phyloP scores from a whole-genome alignment of 2,888 invertebrate species.

The Pammene aurita region DNA sequence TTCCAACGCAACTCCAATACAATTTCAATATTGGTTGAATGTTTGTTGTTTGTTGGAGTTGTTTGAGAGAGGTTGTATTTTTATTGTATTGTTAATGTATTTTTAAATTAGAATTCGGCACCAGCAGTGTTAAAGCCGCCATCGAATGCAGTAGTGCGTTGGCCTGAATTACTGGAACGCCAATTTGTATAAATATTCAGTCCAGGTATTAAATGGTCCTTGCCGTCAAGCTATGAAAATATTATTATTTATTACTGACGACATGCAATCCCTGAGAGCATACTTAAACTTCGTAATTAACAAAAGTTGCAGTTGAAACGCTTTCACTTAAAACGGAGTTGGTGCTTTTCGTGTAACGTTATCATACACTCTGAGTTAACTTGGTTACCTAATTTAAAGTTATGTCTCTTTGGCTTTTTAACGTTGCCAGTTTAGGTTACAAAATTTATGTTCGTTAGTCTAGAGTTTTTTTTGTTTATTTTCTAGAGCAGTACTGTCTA shows the following conservation, averaged over 20 bases:
- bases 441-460: not conserved
- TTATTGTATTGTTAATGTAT: too few relatives aligned
- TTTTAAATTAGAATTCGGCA: too few relatives aligned
- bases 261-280: constrained; percentile 36
- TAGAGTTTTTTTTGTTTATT: not conserved
- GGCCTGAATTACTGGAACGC: too few relatives aligned
- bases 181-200: too few relatives aligned
- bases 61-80: too few relatives aligned
- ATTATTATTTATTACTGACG: constrained; percentile 16
- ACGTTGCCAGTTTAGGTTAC: not conserved
- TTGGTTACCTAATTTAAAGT: constrained; percentile 31
- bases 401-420: constrained; percentile 25
- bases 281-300: constrained; percentile 35
- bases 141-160: too few relatives aligned
- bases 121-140: too few relatives aligned
- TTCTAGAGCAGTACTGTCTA: not conserved
- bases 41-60: too few relatives aligned
- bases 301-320: constrained; percentile 38
- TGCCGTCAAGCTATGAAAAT: constrained; percentile 24
- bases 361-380: constrained; percentile 25
- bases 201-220: too few relatives aligned
- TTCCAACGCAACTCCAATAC: too few relatives aligned
- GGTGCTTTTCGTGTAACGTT: constrained; percentile 35
- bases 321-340: constrained; percentile 36
- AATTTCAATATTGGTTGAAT: too few relatives aligned